A percentile compares a stretch with the other conserved stretches of the same genome.
Evolutionary conservation across 2,888 invertebrate species (phyloP).

Genomic region (Metellina segmentata): DNA sequence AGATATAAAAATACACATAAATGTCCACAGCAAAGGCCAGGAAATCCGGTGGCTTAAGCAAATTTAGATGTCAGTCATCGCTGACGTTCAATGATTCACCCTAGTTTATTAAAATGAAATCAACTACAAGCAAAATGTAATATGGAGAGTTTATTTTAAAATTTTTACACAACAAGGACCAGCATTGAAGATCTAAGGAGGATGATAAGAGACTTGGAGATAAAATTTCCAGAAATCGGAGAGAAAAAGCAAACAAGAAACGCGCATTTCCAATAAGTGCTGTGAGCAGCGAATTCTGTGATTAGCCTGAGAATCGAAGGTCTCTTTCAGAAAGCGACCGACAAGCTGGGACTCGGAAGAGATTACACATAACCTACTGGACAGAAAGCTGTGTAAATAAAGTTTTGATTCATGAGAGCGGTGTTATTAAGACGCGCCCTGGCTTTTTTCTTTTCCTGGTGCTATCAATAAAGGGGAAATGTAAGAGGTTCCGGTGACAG

Average conservation of each 20-base stretch:
- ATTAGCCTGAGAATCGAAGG: constrained; percentile 26
- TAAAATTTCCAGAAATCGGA: constrained; percentile 37
- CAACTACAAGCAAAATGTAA: too few species aligned
- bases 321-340: constrained; percentile 1
- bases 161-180: background rate
- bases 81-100: too few species aligned
- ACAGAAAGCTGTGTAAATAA: constrained; percentile 58
- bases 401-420: constrained; percentile 48
- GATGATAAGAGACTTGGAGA: background rate
- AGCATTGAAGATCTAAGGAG: background rate
- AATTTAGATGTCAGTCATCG: too few species aligned
- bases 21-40: too few species aligned
- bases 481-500: constrained; percentile 52
- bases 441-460: background rate
- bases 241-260: constrained; percentile 33
- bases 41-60: too few species aligned
- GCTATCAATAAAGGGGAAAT: constrained; percentile 24
- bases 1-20: too few species aligned
- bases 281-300: background rate
- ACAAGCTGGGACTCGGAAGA: constrained; percentile 9
- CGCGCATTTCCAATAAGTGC: constrained; percentile 20
- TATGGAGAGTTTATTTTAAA: background rate
- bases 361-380: constrained; percentile 42
- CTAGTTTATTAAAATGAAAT: too few species aligned
- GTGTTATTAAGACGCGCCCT: constrained; percentile 38